Evolutionary conservation across 2,888 invertebrate genomes (phyloP), one percentile per base, ranked within the genome.

Genomic region (Temnothorax unifasciatus): DNA sequence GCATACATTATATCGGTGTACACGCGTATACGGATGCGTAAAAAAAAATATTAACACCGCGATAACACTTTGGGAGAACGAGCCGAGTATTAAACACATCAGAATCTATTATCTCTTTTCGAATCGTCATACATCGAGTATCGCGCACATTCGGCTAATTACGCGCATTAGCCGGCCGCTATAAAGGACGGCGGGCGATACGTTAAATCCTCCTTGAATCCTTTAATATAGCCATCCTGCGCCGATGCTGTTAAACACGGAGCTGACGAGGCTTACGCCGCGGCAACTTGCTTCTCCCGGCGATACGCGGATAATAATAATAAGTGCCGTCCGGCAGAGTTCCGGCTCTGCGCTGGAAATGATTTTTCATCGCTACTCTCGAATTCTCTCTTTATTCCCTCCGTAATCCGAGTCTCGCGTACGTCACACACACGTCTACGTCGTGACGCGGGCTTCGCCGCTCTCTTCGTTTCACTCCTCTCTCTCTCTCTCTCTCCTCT

Each of bases 311-410:
- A 87, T 87, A 89, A 90, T 87, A 86, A 87, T 84, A 87, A 87
- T 87, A 87, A 89, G 83, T 86, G 77, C 52, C 81, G 81, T 83
- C 81, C 68, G 66, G 74, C 84, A 77, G 77, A 89, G 85, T 85
- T 84, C 86, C 85, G 85, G 85, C 66, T 84, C 76, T 82, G 81
- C 52, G 15, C 76, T 85, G 87, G 85, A 88, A 90, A 90, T 92
- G 87, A 92, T 90, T 91, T 90, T 91, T 90, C 88, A 87, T 79
- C 89, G 87, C 82, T 88, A 88, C 89, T 92, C 87, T 89, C 87
- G 86, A 91, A 90, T 92, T 92, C 88, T 84, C 90, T 91, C 91
- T 91, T 86, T 85, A 86, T 91, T 86, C 86, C 82, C 73, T 76
- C 77, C 81, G 85, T 89, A 89, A 90, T 91, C 82, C 84, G 84